Percentiles rank a stretch among this genome's conserved stretches.
phyloP scores from a whole-genome alignment of 2,888 invertebrate species.

The Phytoseiulus persimilis region DNA sequence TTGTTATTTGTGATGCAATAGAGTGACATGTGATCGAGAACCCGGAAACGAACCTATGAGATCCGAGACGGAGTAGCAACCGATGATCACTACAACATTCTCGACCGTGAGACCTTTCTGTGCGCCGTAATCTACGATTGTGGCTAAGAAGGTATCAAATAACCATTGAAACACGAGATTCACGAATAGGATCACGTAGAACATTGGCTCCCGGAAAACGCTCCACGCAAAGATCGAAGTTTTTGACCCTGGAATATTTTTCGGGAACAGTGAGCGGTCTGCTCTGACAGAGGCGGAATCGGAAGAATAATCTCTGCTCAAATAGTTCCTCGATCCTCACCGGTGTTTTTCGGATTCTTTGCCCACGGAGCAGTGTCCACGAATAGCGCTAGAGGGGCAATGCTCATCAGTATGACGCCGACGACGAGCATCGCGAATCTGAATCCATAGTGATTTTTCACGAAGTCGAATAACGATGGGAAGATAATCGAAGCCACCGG shows the following conservation, averaged over 20 bases:
- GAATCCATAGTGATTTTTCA: neutral
- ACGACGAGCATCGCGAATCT: neutral
- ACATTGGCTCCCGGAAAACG: slow-evolving; percentile 16
- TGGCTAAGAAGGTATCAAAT: slow-evolving; percentile 8
- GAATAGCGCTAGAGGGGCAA: neutral
- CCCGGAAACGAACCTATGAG: neutral
- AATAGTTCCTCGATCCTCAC: neutral
- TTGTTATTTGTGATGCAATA: neutral
- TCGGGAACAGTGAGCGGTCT: neutral
- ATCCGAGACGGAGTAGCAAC: neutral
- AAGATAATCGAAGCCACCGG: neutral
- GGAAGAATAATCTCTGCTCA: no score
- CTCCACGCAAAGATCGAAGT: neutral
- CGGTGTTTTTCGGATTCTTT: neutral
- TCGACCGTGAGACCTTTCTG: neutral
- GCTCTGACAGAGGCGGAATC: no score
- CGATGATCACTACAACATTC: neutral
- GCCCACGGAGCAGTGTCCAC: neutral
- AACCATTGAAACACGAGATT: slow-evolving; percentile 17
- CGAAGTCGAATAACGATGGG: neutral
- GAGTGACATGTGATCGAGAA: neutral
- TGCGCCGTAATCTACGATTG: neutral
- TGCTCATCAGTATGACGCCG: slow-evolving; percentile 10
- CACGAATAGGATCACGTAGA: neutral
- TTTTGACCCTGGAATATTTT: neutral